Conservation (phyloP, 2,113 vertebrate species). For the Zootoca vivipara region DNA sequence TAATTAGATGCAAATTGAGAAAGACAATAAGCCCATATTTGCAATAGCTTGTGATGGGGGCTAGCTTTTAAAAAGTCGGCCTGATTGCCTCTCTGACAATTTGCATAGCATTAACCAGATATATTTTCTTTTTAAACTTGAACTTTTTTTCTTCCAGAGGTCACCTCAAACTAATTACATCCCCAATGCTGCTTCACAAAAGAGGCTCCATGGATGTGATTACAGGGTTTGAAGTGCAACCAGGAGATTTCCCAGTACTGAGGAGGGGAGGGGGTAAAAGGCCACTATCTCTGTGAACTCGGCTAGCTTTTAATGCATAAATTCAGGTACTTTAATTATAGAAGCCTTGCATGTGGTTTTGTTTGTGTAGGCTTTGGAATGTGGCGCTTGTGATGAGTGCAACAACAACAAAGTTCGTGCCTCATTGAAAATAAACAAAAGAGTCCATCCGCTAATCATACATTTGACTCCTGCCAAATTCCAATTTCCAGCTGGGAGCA, state of each 20-base stretch:
- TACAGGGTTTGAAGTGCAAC: conserved; percentile 47
- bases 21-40: conserved; percentile 78
- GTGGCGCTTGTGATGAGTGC: not conserved
- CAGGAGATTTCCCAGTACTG: not conserved
- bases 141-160: conserved; percentile 68
- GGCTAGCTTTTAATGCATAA: not conserved
- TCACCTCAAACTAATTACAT: conserved; percentile 77
- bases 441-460: not conserved
- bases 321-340: not conserved
- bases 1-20: conserved; percentile 86
- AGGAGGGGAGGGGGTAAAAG: not conserved
- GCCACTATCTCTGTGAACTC: not conserved
- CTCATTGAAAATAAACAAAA: not conserved
- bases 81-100: conserved; percentile 83
- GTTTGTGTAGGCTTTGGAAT: not conserved
- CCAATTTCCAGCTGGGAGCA: conserved; percentile 3
- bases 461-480: not conserved
- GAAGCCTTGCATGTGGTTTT: not conserved
- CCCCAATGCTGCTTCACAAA: conserved; percentile 46
- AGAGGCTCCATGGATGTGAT: conserved; percentile 37
- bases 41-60: conserved; percentile 68
- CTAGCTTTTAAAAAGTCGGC: conserved; percentile 79
- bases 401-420: not conserved
- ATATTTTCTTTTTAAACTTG: conserved; percentile 72
- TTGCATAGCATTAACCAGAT: conserved; percentile 83